Base-by-base conservation (phyloP, 2,797 vertebrate genomes). In the Karalla daura region DNA sequence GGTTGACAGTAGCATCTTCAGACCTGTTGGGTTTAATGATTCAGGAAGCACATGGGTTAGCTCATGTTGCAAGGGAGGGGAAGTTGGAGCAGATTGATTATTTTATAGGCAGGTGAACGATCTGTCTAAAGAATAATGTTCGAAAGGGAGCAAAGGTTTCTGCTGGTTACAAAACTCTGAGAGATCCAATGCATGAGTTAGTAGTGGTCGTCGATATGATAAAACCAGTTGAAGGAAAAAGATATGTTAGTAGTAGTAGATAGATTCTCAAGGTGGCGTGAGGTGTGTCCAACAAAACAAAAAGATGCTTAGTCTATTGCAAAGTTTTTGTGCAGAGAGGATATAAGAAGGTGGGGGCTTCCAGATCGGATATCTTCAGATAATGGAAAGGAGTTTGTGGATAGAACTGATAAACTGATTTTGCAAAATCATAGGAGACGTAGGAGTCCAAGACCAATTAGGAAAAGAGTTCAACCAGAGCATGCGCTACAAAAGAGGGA, bases 281-380 rank as follows among this genome's bases (percentile, higher is more conserved):
- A 54, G 1, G 23, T 33, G 0, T 59, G 45, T 20, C 64, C 53
- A 2, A 56, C 52, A 0, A 66, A 56, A 15, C 7, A 25, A 1
- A 66, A 55, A 9, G 52, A 54, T 14, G 67, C 43, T 47, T 28
- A 59, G 5, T 63, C 58, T 0, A 37, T 60, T 28, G 54, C 65
- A 15, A 69, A 53, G 39, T 53, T 61, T 5, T 23, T 61, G 14
- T 61, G n/a, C n/a, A n/a, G n/a, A n/a, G n/a, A n/a, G n/a, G n/a
- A n/a, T n/a, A n/a, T n/a, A n/a, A n/a, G n/a, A n/a, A n/a, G n/a
- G n/a, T n/a, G n/a, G n/a, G n/a, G n/a, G n/a, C n/a, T n/a, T n/a
- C n/a, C n/a, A n/a, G n/a, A n/a, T n/a, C n/a, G n/a, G n/a, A n/a
- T n/a, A n/a, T n/a, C n/a, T n/a, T n/a, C n/a, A n/a, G n/a, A n/a